Percentiles rank a stretch among this genome's conserved stretches.
phyloP scores from a whole-genome alignment of 2,888 invertebrate genomes.

The Hipparchia semele region DNA sequence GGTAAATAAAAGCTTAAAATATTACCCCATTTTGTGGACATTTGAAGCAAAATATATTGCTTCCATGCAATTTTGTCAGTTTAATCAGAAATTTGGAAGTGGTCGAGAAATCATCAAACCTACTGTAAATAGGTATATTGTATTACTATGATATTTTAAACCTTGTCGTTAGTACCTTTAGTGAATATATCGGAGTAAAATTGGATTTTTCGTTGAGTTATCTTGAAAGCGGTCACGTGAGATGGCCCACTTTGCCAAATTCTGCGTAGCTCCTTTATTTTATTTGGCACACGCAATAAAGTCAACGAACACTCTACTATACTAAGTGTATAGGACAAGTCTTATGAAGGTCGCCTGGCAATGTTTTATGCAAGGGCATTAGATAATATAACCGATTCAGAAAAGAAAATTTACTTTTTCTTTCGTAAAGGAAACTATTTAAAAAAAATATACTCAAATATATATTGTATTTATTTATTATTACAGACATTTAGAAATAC shows the following conservation, averaged over 20 bases:
- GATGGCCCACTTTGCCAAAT: slow-evolving; percentile 23
- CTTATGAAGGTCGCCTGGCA: slow-evolving; percentile 25
- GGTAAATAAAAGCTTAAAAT: too few relatives aligned
- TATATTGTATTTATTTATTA: too few relatives aligned
- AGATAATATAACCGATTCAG: slow-evolving; percentile 6
- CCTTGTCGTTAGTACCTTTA: not conserved
- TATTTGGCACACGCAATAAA: slow-evolving; percentile 35
- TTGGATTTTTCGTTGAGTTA: not conserved
- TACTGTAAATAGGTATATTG: too few relatives aligned
- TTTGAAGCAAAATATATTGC: too few relatives aligned
- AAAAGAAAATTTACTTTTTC: not conserved
- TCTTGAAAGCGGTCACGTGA: slow-evolving; percentile 33
- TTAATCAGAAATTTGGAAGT: too few relatives aligned
- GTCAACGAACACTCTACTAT: slow-evolving; percentile 21
- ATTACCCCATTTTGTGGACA: too few relatives aligned
- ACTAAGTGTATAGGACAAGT: slow-evolving; percentile 19
- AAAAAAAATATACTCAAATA: too few relatives aligned
- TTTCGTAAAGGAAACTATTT: not conserved
- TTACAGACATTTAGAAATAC: too few relatives aligned
- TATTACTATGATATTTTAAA: too few relatives aligned
- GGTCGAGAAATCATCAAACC: too few relatives aligned
- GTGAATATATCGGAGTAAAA: not conserved
- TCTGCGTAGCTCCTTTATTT: slow-evolving; percentile 28
- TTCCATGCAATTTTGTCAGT: too few relatives aligned
- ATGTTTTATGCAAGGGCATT: slow-evolving; percentile 7